Evolutionary conservation across 2,113 vertebrate genomes (phyloP), one percentile per base, ranked within the genome.

Genomic region (Perca fluviatilis): DNA sequence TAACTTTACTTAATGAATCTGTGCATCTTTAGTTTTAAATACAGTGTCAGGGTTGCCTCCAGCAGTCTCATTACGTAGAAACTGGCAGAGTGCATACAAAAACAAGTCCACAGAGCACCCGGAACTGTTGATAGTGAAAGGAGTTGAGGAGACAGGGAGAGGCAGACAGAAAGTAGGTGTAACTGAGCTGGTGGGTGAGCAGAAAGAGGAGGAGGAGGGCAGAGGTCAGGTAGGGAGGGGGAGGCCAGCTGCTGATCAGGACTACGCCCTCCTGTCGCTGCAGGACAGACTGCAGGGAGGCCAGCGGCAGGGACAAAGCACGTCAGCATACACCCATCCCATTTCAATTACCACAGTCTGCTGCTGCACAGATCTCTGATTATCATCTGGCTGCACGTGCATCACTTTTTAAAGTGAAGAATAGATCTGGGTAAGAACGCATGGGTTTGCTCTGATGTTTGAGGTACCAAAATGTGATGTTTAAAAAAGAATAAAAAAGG

Each of bases 201-300:
- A 61, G 73, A 70, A 23, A 47, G 70, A 27, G 27, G 67, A 27
- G 68, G 25, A 13, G 4, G 62, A 62, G 82, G 83, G 0, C 85
- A 85, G 77, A 88, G 91, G 87, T 88, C 79, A 83, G 66, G 30
- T 67, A 62, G 50, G 21, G n/a, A 62, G 50, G 21, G n/a, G 11
- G 79, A 88, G 82, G 66, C 77, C 90, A 91, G 89, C 92, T 91
- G 92, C 79, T 68, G 85, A 79, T 85, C 53, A 74, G 83, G 66
- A 85, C 77, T 8, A 69, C 77, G 14, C 77, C 87, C 82, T 63
- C 54, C 60, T 46, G 66, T 76, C 64, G 8, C 77, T 61, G 57
- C 56, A 65, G 58, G 63, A 67, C 19, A 21, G 72, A 43, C 27
- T 75, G 58, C 49, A 88, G 79, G 43, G 3, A 69, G 9, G 47